phyloP scores from a whole-genome alignment of 2,888 invertebrate genomes.

The Acanthosepion pharaonis region DNA sequence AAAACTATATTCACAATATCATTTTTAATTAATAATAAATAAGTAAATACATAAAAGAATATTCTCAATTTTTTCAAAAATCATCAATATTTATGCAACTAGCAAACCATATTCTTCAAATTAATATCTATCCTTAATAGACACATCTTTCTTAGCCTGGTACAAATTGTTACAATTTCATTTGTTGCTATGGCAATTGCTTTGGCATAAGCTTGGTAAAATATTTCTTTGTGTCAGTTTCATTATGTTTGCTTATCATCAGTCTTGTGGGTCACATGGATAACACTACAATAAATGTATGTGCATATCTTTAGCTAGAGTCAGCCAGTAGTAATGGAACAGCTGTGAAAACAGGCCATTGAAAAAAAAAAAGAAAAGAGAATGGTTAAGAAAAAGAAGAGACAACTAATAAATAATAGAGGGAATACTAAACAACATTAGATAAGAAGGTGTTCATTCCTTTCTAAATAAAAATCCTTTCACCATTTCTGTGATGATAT shows the following conservation, averaged over 20 bases:
- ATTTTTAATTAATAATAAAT: no score
- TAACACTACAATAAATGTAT: conserved; percentile 21
- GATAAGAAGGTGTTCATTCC: background rate
- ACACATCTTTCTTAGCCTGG: background rate
- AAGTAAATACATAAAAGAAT: no score
- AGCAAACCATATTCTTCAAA: no score
- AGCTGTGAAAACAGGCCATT: conserved; percentile 14
- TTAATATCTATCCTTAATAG: background rate
- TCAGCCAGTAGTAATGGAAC: conserved; percentile 16
- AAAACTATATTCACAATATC: no score
- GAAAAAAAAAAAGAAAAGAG: background rate
- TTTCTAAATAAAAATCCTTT: conserved; percentile 24
- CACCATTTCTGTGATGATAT: no score
- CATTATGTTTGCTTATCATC: background rate
- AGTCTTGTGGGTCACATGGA: background rate
- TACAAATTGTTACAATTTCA: background rate
- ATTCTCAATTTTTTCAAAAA: no score
- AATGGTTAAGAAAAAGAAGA: background rate
- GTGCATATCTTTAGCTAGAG: background rate
- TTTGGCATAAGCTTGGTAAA: background rate
- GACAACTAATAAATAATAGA: background rate
- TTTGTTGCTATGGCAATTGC: background rate
- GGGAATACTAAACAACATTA: background rate
- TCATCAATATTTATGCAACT: no score
- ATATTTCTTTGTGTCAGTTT: conserved; percentile 1